phyloP scores from a whole-genome alignment of 2,797 vertebrate species.

The Muraenolepis orangiensis region DNA sequence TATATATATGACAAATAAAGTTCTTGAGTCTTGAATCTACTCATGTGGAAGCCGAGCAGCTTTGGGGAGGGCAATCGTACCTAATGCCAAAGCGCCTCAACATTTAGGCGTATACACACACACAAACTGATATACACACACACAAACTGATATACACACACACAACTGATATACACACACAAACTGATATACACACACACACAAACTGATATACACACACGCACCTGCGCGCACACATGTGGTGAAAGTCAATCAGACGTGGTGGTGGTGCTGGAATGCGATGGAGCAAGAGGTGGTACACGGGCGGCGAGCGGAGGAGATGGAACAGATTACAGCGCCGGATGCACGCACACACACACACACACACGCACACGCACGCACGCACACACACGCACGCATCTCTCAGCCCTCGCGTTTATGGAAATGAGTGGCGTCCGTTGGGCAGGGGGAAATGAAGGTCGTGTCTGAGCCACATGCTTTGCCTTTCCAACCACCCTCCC shows the following conservation, averaged over 20 bases:
- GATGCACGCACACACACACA: slow-evolving; percentile 33
- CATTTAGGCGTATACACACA: too few relatives aligned
- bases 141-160: too few relatives aligned
- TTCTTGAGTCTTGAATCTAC: too few relatives aligned
- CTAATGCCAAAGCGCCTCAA: too few relatives aligned
- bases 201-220: slow-evolving; percentile 36
- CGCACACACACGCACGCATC: slow-evolving; percentile 3
- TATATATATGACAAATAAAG: too few relatives aligned
- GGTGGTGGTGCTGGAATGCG: slow-evolving; percentile 56
- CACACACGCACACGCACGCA: slow-evolving; percentile 25
- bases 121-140: too few relatives aligned
- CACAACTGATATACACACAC: too few relatives aligned
- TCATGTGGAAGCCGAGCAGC: too few relatives aligned
- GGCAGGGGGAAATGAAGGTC: too few relatives aligned
- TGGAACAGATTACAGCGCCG: slow-evolving; percentile 55
- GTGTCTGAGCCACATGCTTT: slow-evolving; percentile 28
- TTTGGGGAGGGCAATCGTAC: too few relatives aligned
- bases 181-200: too few relatives aligned
- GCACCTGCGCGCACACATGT: slow-evolving; percentile 45
- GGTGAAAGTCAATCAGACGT: slow-evolving; percentile 52
- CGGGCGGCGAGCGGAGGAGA: slow-evolving; percentile 63
- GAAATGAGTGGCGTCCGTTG: slow-evolving; percentile 60
- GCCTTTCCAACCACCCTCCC: slow-evolving; percentile 27
- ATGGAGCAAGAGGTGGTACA: slow-evolving; percentile 59
- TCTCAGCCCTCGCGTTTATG: slow-evolving; percentile 15